Evolutionary conservation across 2,113 vertebrate genomes (phyloP).

Genomic region (Anser brachyrhynchus): DNA sequence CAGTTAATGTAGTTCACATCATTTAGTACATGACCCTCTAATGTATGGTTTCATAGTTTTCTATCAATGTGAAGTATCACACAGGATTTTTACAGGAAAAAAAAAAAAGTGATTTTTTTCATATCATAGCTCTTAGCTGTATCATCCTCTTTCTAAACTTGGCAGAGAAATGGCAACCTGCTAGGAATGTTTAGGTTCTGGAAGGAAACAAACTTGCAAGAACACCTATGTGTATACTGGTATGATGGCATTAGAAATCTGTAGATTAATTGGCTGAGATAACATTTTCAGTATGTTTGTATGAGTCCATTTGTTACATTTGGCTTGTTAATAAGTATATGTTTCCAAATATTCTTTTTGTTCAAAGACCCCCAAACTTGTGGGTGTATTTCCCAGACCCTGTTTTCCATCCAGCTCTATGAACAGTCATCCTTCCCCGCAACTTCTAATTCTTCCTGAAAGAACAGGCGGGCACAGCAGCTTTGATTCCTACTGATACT

Average conservation of each 20-base stretch:
- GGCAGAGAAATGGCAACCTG: not conserved
- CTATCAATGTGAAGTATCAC: not conserved
- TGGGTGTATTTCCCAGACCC: not conserved
- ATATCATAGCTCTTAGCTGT: not conserved
- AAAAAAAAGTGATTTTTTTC: not conserved
- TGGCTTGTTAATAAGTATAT: not conserved
- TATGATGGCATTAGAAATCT: not conserved
- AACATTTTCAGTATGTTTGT: not conserved
- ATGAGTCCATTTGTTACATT: not conserved
- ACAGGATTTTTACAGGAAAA: not conserved
- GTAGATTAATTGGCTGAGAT: not conserved
- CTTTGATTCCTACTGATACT: not conserved
- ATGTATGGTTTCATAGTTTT: not conserved
- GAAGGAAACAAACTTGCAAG: not conserved
- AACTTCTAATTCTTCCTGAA: not conserved
- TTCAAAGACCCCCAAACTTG: not conserved
- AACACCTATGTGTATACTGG: rapidly evolving
- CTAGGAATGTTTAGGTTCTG: not conserved
- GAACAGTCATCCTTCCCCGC: not conserved
- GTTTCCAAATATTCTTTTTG: not conserved
- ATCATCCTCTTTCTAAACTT: not conserved
- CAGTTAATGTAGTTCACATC: not conserved
- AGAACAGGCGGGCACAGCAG: not conserved
- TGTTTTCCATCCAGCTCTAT: not conserved
- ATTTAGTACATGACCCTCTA: not conserved